Base-by-base conservation (phyloP, 2,113 vertebrate species). In the Mobula birostris region DNA sequence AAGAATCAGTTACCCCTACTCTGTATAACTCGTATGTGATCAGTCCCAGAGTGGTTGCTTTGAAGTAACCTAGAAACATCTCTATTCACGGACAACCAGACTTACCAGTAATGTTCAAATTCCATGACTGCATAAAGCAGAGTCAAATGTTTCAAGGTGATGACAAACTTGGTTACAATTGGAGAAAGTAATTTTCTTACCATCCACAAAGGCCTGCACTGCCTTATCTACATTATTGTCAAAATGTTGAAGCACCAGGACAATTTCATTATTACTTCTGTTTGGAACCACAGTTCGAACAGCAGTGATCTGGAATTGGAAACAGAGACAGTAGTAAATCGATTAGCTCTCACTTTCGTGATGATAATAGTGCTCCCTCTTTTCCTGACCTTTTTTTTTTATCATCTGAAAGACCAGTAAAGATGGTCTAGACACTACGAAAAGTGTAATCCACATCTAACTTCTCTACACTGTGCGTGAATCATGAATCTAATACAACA, bases 251-350 rank as follows among this genome's bases (percentile, higher is more conserved):
- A 97, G 95, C 95, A 97, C 97, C 95, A 97, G 95, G 70, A 97
- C 96, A 77, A 97, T 97, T 95, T 97, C 97, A 94, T 97, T 97
- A 95, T 97, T 97, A 96, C 97, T 97, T 95, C 96, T 97, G 96
- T 97, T 97, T 0, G 97, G 97, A 95, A 97, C 97, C 91, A 97
- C 19, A 56, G 97, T 97, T 95, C 97, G 96, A 94, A 97, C 96
- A 63, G 97, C 97, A 95, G 95, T 97, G 95, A 97, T 97, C 97
- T 97, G 94, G 7, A 95, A 96, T 27, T 56, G 70, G 24, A 17
- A 56, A 74, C 36, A 93, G 21, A 48, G 12, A 48, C 21, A 2
- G 56, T 48, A 74, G 29, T 40, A 29, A 56, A 32, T 66, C 1
- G 5, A n/a, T 21, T 66, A 36, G 8, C n/a, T 40, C 15, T 90